phyloP scores from a whole-genome alignment of 2,888 invertebrate genomes.

The Sminthurinus aureus region DNA sequence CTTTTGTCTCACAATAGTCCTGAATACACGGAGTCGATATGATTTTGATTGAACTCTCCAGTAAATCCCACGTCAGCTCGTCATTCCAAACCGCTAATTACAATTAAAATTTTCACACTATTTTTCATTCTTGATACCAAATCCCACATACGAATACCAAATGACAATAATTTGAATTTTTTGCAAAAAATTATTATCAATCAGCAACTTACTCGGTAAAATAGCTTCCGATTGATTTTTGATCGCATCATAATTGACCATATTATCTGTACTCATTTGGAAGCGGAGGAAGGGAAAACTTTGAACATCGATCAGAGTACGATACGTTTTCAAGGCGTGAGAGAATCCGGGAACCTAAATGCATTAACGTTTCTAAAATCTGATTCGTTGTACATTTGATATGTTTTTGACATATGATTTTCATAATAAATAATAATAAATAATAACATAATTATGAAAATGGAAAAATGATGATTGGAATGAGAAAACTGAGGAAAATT shows the following conservation, averaged over 20 bases:
- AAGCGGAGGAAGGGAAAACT: slow-evolving; percentile 30
- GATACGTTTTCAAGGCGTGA: slow-evolving; percentile 2
- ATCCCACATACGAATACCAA: too few species aligned
- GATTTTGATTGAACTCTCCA: slow-evolving; percentile 29
- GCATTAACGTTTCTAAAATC: too few species aligned
- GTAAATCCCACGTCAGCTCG: slow-evolving; percentile 10
- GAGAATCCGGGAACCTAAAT: slow-evolving; percentile 33
- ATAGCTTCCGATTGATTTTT: slow-evolving; percentile 12
- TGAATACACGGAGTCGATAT: slow-evolving; percentile 31
- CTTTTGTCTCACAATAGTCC: slow-evolving; percentile 36
- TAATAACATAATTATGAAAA: too few species aligned
- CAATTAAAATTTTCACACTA: too few species aligned
- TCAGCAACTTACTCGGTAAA: slow-evolving; percentile 21
- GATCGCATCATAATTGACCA: slow-evolving; percentile 15
- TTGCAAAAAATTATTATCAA: background rate
- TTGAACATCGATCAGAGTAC: slow-evolving; percentile 32
- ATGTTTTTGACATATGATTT: too few species aligned
- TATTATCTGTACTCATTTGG: slow-evolving; percentile 11
- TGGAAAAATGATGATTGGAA: too few species aligned
- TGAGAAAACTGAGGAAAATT: too few species aligned
- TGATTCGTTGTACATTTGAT: too few species aligned
- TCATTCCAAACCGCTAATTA: background rate
- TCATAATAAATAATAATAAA: too few species aligned
- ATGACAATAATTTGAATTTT: slow-evolving; percentile 5
- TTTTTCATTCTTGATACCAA: too few species aligned